These are phyloP conservation scores for Zygothrica quintamaculata DNA, from an alignment of 2,888 invertebrate species.

Conservation along the genomic window DNA sequence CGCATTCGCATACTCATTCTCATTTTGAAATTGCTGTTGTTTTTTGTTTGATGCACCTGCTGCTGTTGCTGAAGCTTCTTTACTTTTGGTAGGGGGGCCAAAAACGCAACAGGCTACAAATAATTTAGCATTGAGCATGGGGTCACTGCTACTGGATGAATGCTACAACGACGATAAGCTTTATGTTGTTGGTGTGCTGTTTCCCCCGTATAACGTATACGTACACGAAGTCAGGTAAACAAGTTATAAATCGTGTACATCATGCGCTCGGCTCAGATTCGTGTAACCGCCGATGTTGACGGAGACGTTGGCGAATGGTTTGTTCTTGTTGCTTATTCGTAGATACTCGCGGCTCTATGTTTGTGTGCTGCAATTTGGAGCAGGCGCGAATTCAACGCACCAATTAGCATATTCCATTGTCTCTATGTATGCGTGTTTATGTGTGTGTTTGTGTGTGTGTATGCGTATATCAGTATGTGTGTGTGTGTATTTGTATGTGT, in stretches of 20 bases:
- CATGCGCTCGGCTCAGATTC: conserved; percentile 64
- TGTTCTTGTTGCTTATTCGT: conserved; percentile 82
- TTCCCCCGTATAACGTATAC: conserved; percentile 29
- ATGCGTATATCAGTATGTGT: conserved; percentile 33
- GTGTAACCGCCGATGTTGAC: conserved; percentile 60
- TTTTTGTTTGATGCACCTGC: conserved; percentile 48
- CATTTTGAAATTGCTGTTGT: conserved; percentile 9
- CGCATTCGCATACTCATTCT: no score
- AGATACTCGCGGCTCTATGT: conserved; percentile 65
- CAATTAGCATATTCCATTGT: conserved; percentile 83
- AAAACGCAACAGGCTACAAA: conserved; percentile 65
- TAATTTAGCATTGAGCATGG: conserved; percentile 45
- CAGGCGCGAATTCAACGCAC: conserved; percentile 76
- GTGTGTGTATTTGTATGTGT: conserved; percentile 37
- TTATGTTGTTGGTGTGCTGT: conserved; percentile 20
- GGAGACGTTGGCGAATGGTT: conserved; percentile 63
- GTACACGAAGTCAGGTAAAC: conserved; percentile 82
- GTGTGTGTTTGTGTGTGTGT: conserved; percentile 26
- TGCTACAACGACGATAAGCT: conserved; percentile 33
- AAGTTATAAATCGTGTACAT: conserved; percentile 80
- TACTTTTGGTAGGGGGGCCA: conserved; percentile 18
- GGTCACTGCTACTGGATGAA: conserved; percentile 51
- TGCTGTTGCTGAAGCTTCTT: conserved; percentile 17
- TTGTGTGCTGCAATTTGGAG: conserved; percentile 61
- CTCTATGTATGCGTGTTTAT: conserved; percentile 52